Percentiles rank a stretch among this genome's conserved stretches.
phyloP scores from a whole-genome alignment of 2,888 invertebrate genomes.

The Andrena trimmerana region DNA sequence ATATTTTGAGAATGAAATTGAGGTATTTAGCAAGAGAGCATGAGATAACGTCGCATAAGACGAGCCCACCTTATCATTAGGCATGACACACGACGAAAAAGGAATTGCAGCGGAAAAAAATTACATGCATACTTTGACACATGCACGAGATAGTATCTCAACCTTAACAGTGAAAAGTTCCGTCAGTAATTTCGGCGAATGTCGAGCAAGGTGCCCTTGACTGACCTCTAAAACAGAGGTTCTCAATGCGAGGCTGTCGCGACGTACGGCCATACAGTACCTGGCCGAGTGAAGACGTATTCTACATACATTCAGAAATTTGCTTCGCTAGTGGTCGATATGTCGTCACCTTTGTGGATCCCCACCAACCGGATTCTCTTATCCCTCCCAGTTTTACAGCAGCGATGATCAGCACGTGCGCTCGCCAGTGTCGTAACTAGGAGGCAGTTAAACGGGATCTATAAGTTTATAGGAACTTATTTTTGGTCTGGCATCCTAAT shows the following conservation, averaged over 20 bases:
- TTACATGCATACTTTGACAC: slow-evolving; percentile 8
- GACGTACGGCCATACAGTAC: not conserved
- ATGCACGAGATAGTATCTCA: slow-evolving; percentile 26
- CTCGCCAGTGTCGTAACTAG: slow-evolving; percentile 35
- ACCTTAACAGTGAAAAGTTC: slow-evolving; percentile 55
- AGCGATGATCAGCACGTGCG: slow-evolving; percentile 58
- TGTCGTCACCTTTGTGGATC: slow-evolving; percentile 66
- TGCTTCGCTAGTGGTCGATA: slow-evolving; percentile 70
- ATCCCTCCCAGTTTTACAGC: slow-evolving; percentile 44
- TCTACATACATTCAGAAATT: slow-evolving; percentile 23
- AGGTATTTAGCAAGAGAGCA: not conserved
- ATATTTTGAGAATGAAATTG: not conserved
- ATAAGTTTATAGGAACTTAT: slow-evolving; percentile 6
- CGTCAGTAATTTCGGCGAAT: slow-evolving; percentile 69
- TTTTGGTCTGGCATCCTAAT: not conserved
- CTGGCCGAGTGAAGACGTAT: slow-evolving; percentile 36
- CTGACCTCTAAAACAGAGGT: slow-evolving; percentile 76
- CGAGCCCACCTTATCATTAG: slow-evolving; percentile 38
- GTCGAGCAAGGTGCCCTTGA: slow-evolving; percentile 80
- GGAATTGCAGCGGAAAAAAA: not conserved
- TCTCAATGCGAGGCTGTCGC: slow-evolving; percentile 66
- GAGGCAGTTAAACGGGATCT: not conserved
- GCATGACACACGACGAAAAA: slow-evolving; percentile 12
- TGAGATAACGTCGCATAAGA: not conserved
- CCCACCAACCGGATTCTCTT: slow-evolving; percentile 41